Conservation (phyloP, 2,888 invertebrate species). For the Lochmaea crataegi region DNA sequence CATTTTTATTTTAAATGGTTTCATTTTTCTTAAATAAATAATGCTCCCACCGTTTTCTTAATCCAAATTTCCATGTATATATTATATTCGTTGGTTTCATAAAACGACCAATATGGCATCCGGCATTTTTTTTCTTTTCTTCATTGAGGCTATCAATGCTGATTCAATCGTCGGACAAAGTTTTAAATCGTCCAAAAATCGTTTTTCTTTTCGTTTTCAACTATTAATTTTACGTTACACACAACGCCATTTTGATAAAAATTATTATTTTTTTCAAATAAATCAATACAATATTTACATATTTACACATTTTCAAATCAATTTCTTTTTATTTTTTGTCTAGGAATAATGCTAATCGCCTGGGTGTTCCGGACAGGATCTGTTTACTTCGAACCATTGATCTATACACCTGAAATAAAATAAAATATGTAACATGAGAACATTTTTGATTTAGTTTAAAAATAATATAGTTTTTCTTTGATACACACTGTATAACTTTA, state of each 20-base stretch:
- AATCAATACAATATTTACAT: slow-evolving; percentile 56
- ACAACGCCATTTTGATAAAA: slow-evolving; percentile 37
- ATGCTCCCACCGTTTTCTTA: not conserved
- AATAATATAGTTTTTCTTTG: no score
- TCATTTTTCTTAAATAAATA: not conserved
- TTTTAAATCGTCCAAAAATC: no score
- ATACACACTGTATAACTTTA: no score
- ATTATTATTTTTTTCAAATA: slow-evolving; percentile 50
- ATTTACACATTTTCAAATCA: slow-evolving; percentile 51
- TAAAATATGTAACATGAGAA: not conserved
- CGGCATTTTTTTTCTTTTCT: not conserved
- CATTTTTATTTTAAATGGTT: not conserved
- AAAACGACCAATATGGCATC: not conserved
- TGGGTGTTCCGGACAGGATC: slow-evolving; percentile 99
- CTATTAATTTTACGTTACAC: slow-evolving; percentile 6
- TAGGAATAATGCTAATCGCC: slow-evolving; percentile 77
- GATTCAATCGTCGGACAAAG: not conserved
- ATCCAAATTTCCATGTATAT: not conserved
- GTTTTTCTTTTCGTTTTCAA: not conserved
- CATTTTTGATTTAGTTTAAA: no score
- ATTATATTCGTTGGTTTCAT: not conserved
- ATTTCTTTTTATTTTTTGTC: slow-evolving; percentile 20
- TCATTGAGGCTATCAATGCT: not conserved
- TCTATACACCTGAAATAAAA: slow-evolving; percentile 90
- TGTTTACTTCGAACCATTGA: slow-evolving; percentile 99